Conservation (phyloP, 2,113 vertebrate species). For the Solea senegalensis region DNA sequence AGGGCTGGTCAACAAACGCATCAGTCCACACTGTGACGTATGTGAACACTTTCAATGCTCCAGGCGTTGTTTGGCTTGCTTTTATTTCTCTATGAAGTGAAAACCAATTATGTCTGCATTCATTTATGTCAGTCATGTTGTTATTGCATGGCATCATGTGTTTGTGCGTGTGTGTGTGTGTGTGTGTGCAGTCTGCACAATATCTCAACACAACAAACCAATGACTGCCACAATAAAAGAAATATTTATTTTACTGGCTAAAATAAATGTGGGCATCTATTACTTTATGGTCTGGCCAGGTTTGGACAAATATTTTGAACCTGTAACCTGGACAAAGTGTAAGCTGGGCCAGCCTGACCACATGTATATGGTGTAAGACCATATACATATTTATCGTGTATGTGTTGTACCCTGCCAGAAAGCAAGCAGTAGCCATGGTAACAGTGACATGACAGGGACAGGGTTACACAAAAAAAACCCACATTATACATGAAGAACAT, state of each 20-base stretch:
- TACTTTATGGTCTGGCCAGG: neutral
- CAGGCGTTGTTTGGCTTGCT: too few relatives aligned
- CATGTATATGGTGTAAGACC: too few relatives aligned
- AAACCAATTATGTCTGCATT: neutral
- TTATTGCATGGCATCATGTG: slow-evolving; percentile 1
- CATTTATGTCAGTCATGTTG: neutral
- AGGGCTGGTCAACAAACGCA: slow-evolving; percentile 20
- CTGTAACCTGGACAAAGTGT: too few relatives aligned
- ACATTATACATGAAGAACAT: too few relatives aligned
- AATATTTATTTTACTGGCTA: neutral
- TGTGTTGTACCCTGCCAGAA: too few relatives aligned
- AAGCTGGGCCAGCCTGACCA: too few relatives aligned
- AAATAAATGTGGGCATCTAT: slow-evolving; percentile 1
- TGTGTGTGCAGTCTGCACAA: too few relatives aligned
- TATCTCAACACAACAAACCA: slow-evolving; percentile 3
- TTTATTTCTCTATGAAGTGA: neutral
- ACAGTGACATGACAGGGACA: too few relatives aligned
- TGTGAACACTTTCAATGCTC: neutral
- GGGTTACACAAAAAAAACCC: too few relatives aligned
- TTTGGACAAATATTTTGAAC: too few relatives aligned
- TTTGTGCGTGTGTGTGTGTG: neutral
- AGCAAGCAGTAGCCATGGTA: too few relatives aligned
- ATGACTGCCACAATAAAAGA: neutral
- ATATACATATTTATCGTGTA: too few relatives aligned
- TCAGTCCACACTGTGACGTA: slow-evolving; percentile 3